phyloP scores from a whole-genome alignment of 2,113 vertebrate genomes.

The Cairina moschata region DNA sequence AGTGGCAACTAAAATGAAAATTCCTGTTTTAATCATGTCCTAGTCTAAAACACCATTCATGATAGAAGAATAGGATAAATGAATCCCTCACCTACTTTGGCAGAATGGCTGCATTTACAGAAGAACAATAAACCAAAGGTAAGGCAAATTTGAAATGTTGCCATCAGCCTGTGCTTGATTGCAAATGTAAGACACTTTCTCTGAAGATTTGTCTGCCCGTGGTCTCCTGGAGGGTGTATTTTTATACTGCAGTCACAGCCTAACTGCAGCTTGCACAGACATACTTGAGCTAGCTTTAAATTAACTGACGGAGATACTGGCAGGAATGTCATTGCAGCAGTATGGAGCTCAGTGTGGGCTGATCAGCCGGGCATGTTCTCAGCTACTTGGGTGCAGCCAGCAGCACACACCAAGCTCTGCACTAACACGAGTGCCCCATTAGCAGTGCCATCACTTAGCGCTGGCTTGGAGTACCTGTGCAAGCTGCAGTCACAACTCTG shows the following conservation, averaged over 20 bases:
- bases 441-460: not conserved
- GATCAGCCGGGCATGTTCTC: not conserved
- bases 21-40: not conserved
- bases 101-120: not conserved
- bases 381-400: not conserved
- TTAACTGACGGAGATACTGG: not conserved
- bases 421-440: accelerated
- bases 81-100: not conserved
- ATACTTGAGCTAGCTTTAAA: slow-evolving; percentile 39
- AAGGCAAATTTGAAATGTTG: not conserved
- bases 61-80: not conserved
- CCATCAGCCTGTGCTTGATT: not conserved
- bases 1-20: slow-evolving; percentile 5
- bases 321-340: not conserved
- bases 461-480: accelerated
- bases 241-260: slow-evolving; percentile 5
- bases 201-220: not conserved
- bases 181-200: slow-evolving; percentile 19
- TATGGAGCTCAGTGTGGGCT: not conserved
- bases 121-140: slow-evolving; percentile 15
- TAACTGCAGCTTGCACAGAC: slow-evolving; percentile 9
- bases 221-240: slow-evolving; percentile 39
- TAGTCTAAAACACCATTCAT: not conserved
- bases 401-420: not conserved
- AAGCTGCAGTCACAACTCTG: not conserved